Evolutionary conservation across 2,888 invertebrate genomes (phyloP).

Genomic region (Drosophila paucipuncta): DNA sequence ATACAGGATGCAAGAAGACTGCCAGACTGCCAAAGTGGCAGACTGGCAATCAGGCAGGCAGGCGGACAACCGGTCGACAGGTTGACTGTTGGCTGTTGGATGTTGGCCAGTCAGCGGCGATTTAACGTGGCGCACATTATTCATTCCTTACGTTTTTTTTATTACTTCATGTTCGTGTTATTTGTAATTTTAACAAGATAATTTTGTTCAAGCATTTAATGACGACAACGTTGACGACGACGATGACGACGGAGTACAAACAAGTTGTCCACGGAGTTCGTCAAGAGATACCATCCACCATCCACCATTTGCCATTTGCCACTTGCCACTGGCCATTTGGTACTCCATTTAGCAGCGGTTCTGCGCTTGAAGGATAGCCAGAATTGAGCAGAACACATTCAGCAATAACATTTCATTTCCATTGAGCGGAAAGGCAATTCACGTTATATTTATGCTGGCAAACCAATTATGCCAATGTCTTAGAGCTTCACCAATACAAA

Average conservation of each 20-base stretch:
- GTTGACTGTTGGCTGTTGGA: slow-evolving; percentile 35
- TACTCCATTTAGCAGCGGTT: slow-evolving; percentile 62
- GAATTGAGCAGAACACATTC: slow-evolving; percentile 28
- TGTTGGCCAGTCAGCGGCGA: slow-evolving; percentile 61
- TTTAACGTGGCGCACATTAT: slow-evolving; percentile 80
- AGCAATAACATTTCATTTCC: slow-evolving; percentile 72
- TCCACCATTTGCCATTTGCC: slow-evolving; percentile 27
- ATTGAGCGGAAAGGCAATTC: slow-evolving; percentile 71
- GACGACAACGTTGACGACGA: slow-evolving; percentile 55
- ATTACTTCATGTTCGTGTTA: slow-evolving; percentile 83
- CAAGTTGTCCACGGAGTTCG: slow-evolving; percentile 33
- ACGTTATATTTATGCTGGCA: slow-evolving; percentile 79
- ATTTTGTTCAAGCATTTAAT: slow-evolving; percentile 84
- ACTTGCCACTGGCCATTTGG: slow-evolving; percentile 36
- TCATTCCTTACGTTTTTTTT: slow-evolving; percentile 78
- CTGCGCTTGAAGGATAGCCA: slow-evolving; percentile 63
- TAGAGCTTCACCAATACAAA: slow-evolving; percentile 17
- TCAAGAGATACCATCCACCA: slow-evolving; percentile 24
- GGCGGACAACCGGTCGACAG: slow-evolving; percentile 61
- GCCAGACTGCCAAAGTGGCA: slow-evolving; percentile 13
- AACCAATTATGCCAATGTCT: slow-evolving; percentile 70
- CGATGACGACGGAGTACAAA: slow-evolving; percentile 22
- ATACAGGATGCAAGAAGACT: slow-evolving; percentile 31
- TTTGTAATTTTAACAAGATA: slow-evolving; percentile 85
- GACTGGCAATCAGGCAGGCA: slow-evolving; percentile 12